Conservation (phyloP, 2,888 invertebrate genomes). For the Drosophila formosana region DNA sequence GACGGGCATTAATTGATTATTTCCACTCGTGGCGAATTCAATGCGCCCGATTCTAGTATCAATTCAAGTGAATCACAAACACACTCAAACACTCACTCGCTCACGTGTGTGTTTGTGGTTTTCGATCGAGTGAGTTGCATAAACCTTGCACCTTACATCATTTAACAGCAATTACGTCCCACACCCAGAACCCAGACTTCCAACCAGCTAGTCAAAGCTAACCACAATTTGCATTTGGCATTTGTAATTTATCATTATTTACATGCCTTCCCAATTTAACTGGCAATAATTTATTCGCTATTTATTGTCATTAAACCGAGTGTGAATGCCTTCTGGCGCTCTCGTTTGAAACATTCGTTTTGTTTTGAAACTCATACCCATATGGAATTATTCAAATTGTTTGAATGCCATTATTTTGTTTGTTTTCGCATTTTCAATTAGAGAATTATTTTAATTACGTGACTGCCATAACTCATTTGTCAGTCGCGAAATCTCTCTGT, state of each 20-base stretch:
- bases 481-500: conserved; percentile 38
- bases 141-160: conserved; percentile 61
- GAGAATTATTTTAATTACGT: conserved; percentile 71
- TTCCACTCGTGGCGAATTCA: conserved; percentile 20
- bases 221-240: conserved; percentile 39
- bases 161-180: conserved; percentile 54
- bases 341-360: conserved; percentile 16
- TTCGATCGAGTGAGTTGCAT: conserved; percentile 19
- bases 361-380: conserved; percentile 6
- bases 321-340: not conserved
- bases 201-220: conserved; percentile 46
- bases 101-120: conserved; percentile 12
- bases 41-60: conserved; percentile 49
- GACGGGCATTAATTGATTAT: conserved; percentile 56
- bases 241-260: conserved; percentile 24
- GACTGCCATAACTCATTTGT: conserved; percentile 46
- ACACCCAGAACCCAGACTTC: conserved; percentile 31
- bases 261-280: conserved; percentile 24
- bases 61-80: conserved; percentile 49
- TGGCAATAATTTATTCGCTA: conserved; percentile 26
- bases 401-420: conserved; percentile 59
- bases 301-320: conserved; percentile 27
- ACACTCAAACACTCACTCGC: not conserved
- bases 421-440: conserved; percentile 40
- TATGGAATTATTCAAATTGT: conserved; percentile 43